Conservation (phyloP, 2,113 vertebrate species). For the Aptenodytes patagonicus region DNA sequence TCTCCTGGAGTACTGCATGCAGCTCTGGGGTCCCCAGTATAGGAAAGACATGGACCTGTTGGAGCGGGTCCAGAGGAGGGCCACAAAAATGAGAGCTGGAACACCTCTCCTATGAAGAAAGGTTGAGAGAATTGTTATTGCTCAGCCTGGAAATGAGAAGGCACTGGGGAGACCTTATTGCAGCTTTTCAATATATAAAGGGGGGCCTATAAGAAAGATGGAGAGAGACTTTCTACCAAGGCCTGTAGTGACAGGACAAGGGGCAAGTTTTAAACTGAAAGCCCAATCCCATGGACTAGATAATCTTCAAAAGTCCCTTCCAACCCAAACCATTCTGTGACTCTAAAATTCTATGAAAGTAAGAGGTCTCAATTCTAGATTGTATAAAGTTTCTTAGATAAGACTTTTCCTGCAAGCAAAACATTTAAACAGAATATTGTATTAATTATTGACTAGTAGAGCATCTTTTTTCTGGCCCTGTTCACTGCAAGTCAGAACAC, state of each 20-base stretch:
- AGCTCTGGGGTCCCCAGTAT: neutral
- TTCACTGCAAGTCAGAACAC: neutral
- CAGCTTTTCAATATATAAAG: neutral
- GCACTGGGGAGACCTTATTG: fast-evolving
- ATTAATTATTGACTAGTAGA: neutral
- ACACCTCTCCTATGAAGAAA: neutral
- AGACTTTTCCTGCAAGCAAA: neutral
- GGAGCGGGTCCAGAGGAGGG: fast-evolving
- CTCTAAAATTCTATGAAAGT: neutral
- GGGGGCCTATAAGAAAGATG: fast-evolving
- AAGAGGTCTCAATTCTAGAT: neutral
- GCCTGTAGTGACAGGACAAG: neutral
- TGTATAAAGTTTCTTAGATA: neutral
- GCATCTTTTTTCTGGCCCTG: neutral
- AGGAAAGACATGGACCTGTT: neutral
- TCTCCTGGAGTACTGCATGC: neutral
- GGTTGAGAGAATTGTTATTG: fast-evolving
- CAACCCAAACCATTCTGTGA: neutral
- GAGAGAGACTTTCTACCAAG: neutral
- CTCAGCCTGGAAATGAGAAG: neutral
- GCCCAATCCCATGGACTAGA: neutral
- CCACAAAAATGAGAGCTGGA: neutral
- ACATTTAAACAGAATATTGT: neutral
- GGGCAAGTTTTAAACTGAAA: neutral
- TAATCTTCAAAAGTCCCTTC: neutral